Evolutionary conservation across 1,140 invertebrate species (phyloP), one percentile per base, ranked within the genome.

Genomic region (Pentalonia nigronervosa): DNA sequence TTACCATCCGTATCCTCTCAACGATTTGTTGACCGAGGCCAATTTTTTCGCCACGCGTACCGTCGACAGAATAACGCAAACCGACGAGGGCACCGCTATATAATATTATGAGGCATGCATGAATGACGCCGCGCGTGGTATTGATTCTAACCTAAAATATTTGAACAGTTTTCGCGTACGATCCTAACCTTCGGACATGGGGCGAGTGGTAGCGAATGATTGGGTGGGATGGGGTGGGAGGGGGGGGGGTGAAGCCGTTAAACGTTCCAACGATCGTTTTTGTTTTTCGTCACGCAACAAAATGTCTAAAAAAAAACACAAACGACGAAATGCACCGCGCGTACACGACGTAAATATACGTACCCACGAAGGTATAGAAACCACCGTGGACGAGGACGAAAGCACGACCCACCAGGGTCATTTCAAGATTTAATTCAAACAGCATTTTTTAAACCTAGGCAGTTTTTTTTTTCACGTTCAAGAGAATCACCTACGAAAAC

Each of bases 121-220:
- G 41, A 30, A 47, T 36, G 17, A 25, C n/a, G 48, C 87, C n/a
- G 48, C n/a, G 34, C 50, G 87, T 23, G 8, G 88, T 89, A 89
- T 89, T 89, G 88, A 89, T 89, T 56, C 50, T 89, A 89, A 89
- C 88, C 88, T 89, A 89, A 89, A 89, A 89, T 56, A 89, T 56
- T 53, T 89, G 89, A 90, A 90, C 53, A 30, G 7, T 90, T 67
- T 90, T 67, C 56, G 89, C 53, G 21, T 45, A 67, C 36, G 56
- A 90, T 41, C 53, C 89, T 60, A 45, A 60, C 53, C 23, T 60
- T 67, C 50, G 36, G 25, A 0, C 2, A 60, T 36, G 23, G 53
- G 36, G 23, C 0, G 30, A 30, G 34, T 2, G 53, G 25, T 41
- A 30, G 60, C 17, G 4, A 17, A 20, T 7, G 11, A 17, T n/a